phyloP scores from a whole-genome alignment of 2,888 invertebrate species.

The Empis stercorea region DNA sequence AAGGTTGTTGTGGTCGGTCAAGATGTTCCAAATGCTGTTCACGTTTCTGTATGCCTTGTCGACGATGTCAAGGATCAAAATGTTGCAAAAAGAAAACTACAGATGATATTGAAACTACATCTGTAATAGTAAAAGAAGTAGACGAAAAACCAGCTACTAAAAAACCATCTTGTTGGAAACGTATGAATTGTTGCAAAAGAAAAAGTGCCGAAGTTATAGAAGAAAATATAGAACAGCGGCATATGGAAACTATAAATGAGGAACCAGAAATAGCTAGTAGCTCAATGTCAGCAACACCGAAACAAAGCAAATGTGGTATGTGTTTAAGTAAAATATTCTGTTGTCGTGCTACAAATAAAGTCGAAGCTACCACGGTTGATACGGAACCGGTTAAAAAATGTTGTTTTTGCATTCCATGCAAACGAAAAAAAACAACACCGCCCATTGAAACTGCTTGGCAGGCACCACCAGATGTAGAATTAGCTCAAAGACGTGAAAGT shows the following conservation, averaged over 20 bases:
- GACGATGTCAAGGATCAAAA: conserved; percentile 29
- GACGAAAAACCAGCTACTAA: conserved; percentile 23
- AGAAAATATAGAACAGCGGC: conserved; percentile 32
- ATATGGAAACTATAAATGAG: conserved; percentile 16
- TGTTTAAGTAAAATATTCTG: conserved; percentile 34
- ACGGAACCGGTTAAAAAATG: conserved; percentile 26
- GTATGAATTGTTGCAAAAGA: conserved; percentile 33
- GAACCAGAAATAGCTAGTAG: conserved; percentile 11
- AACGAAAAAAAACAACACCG: conserved; percentile 18
- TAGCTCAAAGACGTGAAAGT: conserved; percentile 42
- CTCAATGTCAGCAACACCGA: conserved; percentile 13
- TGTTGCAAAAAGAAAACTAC: conserved; percentile 25
- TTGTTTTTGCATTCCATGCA: conserved; percentile 35
- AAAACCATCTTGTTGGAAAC: conserved; percentile 30
- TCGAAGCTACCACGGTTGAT: conserved; percentile 27
- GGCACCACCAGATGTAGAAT: conserved; percentile 22
- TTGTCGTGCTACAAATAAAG: conserved; percentile 34
- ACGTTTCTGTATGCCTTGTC: conserved; percentile 32
- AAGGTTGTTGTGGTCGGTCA: conserved; percentile 28
- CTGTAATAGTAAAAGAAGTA: conserved; percentile 25
- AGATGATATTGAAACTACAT: conserved; percentile 18
- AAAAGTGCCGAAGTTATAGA: conserved; percentile 20
- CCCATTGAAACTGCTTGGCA: conserved; percentile 24
- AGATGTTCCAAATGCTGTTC: conserved; percentile 17
- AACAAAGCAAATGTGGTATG: conserved; percentile 27